Evolutionary conservation across 2,797 vertebrate species (phyloP), one percentile per base, ranked within the genome.

Genomic region (Esox lucius): DNA sequence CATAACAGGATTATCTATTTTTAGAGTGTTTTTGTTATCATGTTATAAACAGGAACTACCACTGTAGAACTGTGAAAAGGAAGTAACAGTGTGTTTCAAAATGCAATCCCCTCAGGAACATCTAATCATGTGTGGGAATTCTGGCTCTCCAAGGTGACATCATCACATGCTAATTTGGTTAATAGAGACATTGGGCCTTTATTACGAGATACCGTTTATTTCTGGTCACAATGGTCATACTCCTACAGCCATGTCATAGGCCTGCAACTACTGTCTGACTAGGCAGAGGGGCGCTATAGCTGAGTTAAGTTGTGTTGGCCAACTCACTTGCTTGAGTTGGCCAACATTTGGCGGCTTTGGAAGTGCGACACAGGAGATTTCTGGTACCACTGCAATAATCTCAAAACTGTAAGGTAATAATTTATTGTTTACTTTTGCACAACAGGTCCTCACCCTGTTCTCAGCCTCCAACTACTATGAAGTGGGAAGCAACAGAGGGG

Each of bases 401-500:
- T 24, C 22, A 33, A 17, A 65, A 33, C 26, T 31, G 15, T 33
- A 12, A n/a, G 48, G 31, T 42, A 35, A 39, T 68, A 28, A 28
- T 7, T 26, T 4, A 22, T 26, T 56, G n/a, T 17, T 53, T 71
- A 7, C 1, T 76, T 64, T 35, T 64, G 13, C 72, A 56, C 4
- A 94, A 62, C 4, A 94, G 94, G 91, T 94, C 42, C 89, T 94
- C 74, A 94, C 93, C 16, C 83, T 94, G 81, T 94, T 94, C 83
- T 94, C 93, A 28, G 94, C 93, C 66, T 94, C 98, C 7, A 99
- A 99, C 85, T 98, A 99, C 88, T 99, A 98, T 0, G 95, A 97
- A 24, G 90, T 95, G 72, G 98, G 97, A 79, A 99, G 98, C 83
- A 99, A 98, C 90, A 93, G 96, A 81, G 98, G 97, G 59, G 97